phyloP scores from a whole-genome alignment of 2,797 vertebrate genomes.

The Acipenser ruthenus region DNA sequence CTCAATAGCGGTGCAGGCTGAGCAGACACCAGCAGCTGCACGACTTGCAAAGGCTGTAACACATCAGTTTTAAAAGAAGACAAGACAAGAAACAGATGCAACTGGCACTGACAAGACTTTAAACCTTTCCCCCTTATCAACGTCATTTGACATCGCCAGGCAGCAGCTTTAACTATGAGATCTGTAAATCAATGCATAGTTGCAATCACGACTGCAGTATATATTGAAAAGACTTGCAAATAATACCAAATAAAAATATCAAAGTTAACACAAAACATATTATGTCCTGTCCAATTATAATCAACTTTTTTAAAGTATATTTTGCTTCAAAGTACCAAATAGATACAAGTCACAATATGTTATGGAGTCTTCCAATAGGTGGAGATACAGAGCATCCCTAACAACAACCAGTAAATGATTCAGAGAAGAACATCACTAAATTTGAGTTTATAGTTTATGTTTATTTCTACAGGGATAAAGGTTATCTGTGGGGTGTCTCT shows the following conservation, averaged over 20 bases:
- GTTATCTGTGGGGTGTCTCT: too few species aligned
- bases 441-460: too few species aligned
- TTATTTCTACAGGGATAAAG: too few species aligned
- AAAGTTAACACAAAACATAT: too few species aligned
- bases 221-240: neutral
- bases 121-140: conserved; percentile 35
- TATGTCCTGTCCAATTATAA: too few species aligned
- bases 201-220: neutral
- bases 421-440: too few species aligned
- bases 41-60: conserved; percentile 39
- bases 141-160: conserved; percentile 29
- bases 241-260: neutral
- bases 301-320: too few species aligned
- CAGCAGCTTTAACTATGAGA: conserved; percentile 15
- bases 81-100: conserved; percentile 32
- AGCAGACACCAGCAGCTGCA: conserved; percentile 57
- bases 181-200: conserved; percentile 4
- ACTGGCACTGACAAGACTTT: conserved; percentile 44
- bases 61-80: conserved; percentile 52
- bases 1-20: conserved; percentile 39
- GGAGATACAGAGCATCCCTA: too few species aligned
- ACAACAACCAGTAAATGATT: too few species aligned
- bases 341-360: too few species aligned
- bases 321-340: too few species aligned
- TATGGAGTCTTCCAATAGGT: too few species aligned